These are phyloP conservation scores for Gadopsis marmoratus DNA, from an alignment of 2,797 vertebrate species.

Conservation along the genomic window DNA sequence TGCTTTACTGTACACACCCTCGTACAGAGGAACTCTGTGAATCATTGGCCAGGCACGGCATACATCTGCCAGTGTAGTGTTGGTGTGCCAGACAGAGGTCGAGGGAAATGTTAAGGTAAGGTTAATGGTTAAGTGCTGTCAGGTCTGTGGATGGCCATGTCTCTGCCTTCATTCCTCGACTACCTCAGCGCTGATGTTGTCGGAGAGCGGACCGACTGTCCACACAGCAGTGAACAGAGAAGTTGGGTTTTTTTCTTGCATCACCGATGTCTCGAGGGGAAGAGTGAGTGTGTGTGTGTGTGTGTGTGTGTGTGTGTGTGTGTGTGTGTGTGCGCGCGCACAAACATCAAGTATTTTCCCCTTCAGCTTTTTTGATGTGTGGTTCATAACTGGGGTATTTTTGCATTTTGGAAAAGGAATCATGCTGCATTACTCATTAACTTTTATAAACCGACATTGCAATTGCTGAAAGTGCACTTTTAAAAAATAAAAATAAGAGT, in stretches of 20 bases:
- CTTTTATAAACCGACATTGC: slow-evolving; percentile 55
- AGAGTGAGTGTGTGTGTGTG: neutral
- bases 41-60: slow-evolving; percentile 40
- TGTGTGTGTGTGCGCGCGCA: no score
- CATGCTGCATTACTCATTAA: slow-evolving; percentile 70
- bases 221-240: slow-evolving; percentile 3
- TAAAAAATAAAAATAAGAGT: slow-evolving; percentile 15
- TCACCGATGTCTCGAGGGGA: slow-evolving; percentile 14
- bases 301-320: neutral
- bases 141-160: slow-evolving; percentile 23
- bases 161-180: slow-evolving; percentile 19
- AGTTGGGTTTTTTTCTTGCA: neutral
- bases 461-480: slow-evolving; percentile 74
- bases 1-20: slow-evolving; percentile 12
- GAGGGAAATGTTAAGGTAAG: slow-evolving; percentile 44
- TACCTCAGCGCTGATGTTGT: slow-evolving; percentile 25
- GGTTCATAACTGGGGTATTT: slow-evolving; percentile 67
- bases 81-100: slow-evolving; percentile 38
- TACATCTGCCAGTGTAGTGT: slow-evolving; percentile 62
- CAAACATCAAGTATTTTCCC: slow-evolving; percentile 34
- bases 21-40: slow-evolving; percentile 34
- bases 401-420: slow-evolving; percentile 36
- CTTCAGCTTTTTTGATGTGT: slow-evolving; percentile 35
- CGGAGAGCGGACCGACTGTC: neutral
- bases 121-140: slow-evolving; percentile 51